phyloP scores from a whole-genome alignment of 2,113 vertebrate genomes.

The Petroica traversi region DNA sequence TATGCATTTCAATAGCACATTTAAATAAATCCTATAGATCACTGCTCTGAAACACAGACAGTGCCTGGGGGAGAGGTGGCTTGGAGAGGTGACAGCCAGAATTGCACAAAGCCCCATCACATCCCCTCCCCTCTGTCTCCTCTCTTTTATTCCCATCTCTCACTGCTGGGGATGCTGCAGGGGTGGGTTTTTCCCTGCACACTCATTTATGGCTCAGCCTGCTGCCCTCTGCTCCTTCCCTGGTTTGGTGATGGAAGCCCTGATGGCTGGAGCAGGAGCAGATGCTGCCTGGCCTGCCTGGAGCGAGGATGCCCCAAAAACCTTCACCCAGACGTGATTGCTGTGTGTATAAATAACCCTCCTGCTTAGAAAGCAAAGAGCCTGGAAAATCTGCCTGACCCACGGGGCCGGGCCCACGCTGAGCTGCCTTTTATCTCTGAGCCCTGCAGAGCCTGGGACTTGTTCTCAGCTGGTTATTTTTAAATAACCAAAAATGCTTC shows the following conservation, averaged over 20 bases:
- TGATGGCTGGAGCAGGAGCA: neutral
- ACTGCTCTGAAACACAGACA: neutral
- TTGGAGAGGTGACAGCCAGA: neutral
- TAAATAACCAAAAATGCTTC: neutral
- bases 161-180: neutral
- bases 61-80: neutral
- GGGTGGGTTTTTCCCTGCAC: neutral
- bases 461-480: slow-evolving; percentile 47
- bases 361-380: neutral
- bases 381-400: neutral
- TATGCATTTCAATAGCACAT: neutral
- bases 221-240: neutral
- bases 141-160: neutral
- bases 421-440: slow-evolving; percentile 32
- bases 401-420: neutral
- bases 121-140: neutral
- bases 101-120: neutral
- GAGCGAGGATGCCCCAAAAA: neutral
- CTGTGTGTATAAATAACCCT: slow-evolving; percentile 23
- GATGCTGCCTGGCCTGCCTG: neutral
- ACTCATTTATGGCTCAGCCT: neutral
- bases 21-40: neutral
- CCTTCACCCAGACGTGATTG: neutral
- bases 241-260: neutral
- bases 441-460: slow-evolving; percentile 17